Percentiles rank a stretch among this genome's conserved stretches.
Conservation (phyloP, 2,113 vertebrate genomes). For the Alligator sinensis region DNA sequence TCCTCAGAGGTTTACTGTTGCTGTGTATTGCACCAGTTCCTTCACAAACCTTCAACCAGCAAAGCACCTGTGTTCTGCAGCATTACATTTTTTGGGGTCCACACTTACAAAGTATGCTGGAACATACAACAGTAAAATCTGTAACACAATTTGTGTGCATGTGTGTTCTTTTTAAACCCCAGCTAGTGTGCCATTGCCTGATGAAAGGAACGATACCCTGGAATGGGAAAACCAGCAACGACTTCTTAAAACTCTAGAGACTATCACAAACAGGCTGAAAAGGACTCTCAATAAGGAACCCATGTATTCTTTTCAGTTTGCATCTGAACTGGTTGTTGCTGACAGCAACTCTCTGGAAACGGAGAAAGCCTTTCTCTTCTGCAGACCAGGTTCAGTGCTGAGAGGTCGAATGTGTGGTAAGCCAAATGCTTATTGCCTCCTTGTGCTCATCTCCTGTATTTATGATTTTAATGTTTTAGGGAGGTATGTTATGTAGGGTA, state of each 20-base stretch:
- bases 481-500: background rate
- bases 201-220: constrained; percentile 92
- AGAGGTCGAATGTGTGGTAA: constrained; percentile 97
- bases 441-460: background rate
- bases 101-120: background rate
- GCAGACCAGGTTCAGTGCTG: constrained; percentile 93
- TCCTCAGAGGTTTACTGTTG: too few species aligned
- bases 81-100: background rate
- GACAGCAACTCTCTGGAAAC: constrained; percentile 94
- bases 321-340: constrained; percentile 90
- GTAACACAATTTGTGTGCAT: background rate
- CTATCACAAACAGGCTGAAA: constrained; percentile 91
- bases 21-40: too few species aligned
- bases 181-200: constrained; percentile 95
- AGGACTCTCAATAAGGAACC: constrained; percentile 91
- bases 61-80: too few species aligned
- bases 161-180: constrained; percentile 78
- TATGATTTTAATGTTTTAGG: background rate
- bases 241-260: constrained; percentile 92
- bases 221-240: constrained; percentile 93
- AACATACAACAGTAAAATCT: constrained; percentile 30
- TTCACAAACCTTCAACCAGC: too few species aligned
- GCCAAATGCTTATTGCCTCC: constrained; percentile 31
- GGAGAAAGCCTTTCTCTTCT: constrained; percentile 89
- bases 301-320: constrained; percentile 91